Percentiles rank a stretch among this genome's conserved stretches.
Conservation (phyloP, 1,140 invertebrate species). For the Drosophila subobscura region DNA sequence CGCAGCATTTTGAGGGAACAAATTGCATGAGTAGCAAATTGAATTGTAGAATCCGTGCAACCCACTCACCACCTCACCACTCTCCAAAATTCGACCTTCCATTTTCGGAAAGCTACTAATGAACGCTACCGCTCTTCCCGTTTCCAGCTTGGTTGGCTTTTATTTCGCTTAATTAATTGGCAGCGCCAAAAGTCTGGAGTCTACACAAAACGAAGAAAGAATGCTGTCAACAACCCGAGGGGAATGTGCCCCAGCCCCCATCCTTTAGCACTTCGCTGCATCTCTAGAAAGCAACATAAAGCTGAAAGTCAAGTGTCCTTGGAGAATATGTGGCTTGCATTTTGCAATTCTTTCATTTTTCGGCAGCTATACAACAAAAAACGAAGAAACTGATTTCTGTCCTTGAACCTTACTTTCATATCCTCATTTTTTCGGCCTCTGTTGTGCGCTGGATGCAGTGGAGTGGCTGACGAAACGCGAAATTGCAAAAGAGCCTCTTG, state of each 20-base stretch:
- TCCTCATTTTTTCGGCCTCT: slow-evolving; percentile 23
- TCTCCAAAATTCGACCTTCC: background rate
- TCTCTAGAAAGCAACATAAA: slow-evolving; percentile 57
- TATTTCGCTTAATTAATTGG: slow-evolving; percentile 83
- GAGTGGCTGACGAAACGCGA: slow-evolving; percentile 35
- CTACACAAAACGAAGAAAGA: slow-evolving; percentile 47
- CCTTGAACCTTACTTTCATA: slow-evolving; percentile 24
- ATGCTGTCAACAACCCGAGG: slow-evolving; percentile 63
- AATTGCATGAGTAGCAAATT: slow-evolving; percentile 70
- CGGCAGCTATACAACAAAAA: slow-evolving; percentile 59
- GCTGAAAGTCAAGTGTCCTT: slow-evolving; percentile 76
- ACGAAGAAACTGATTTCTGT: slow-evolving; percentile 65
- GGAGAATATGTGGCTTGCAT: slow-evolving; percentile 74
- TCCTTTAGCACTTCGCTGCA: background rate
- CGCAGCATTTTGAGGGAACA: slow-evolving; percentile 63
- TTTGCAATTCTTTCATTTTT: slow-evolving; percentile 81
- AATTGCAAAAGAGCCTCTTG: slow-evolving; percentile 39
- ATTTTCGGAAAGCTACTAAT: slow-evolving; percentile 47
- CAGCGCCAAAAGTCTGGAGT: slow-evolving; percentile 61
- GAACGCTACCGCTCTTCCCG: slow-evolving; percentile 47
- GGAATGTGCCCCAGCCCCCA: background rate
- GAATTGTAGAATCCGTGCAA: slow-evolving; percentile 57
- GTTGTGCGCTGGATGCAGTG: slow-evolving; percentile 21
- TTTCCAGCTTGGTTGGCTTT: slow-evolving; percentile 65
- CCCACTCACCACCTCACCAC: background rate